Evolutionary conservation across 2,888 invertebrate species (phyloP).

Genomic region (Conomelus anceps): DNA sequence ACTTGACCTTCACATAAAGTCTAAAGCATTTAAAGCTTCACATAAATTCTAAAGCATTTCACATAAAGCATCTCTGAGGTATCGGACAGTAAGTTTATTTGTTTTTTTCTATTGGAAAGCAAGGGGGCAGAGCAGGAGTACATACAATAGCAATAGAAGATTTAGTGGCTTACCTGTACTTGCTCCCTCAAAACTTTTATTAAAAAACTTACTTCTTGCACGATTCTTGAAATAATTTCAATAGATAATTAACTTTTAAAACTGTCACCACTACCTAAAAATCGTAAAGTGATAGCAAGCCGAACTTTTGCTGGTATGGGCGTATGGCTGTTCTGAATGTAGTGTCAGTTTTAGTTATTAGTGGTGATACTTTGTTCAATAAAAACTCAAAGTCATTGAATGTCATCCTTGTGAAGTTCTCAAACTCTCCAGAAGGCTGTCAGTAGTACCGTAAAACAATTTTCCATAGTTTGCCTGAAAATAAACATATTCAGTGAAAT

Average conservation of each 20-base stretch:
- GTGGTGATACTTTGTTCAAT: constrained; percentile 19
- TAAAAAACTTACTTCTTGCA: constrained; percentile 9
- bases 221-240: constrained; percentile 17
- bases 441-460: constrained; percentile 8
- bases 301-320: constrained; percentile 16
- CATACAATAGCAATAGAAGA: too few relatives aligned
- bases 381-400: constrained; percentile 7
- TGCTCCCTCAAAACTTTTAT: constrained; percentile 9
- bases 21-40: too few relatives aligned
- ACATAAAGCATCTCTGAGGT: too few relatives aligned
- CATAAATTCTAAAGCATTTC: too few relatives aligned
- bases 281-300: constrained; percentile 2
- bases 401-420: constrained; percentile 18
- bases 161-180: constrained; percentile 9
- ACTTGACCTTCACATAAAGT: too few relatives aligned
- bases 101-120: too few relatives aligned
- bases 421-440: constrained; percentile 19
- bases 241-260: constrained; percentile 17
- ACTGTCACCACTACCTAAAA: constrained; percentile 17
- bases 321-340: not conserved
- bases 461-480: constrained; percentile 17
- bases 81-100: too few relatives aligned
- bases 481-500: too few relatives aligned
- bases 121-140: too few relatives aligned
- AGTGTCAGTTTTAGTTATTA: constrained; percentile 11